These are phyloP conservation scores for Chondrosia reniformis DNA, from an alignment of 37 sponge, comb jelly and placozoan genomes.

Conservation along the genomic window DNA sequence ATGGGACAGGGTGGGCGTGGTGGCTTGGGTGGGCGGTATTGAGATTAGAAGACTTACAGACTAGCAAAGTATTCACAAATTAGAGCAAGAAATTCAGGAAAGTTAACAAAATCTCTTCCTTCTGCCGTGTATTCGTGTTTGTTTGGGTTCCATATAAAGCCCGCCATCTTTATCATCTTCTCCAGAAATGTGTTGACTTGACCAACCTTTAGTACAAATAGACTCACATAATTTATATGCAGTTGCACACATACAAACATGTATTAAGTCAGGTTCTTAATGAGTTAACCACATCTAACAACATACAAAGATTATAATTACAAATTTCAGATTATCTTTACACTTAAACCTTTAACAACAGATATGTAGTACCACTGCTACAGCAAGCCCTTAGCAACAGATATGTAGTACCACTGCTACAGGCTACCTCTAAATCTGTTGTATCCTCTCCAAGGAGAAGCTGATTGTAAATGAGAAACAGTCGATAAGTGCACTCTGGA, in stretches of 20 bases:
- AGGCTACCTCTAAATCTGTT: neutral
- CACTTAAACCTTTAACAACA: neutral
- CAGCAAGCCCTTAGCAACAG: neutral
- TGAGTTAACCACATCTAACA: too few species aligned
- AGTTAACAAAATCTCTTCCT: neutral
- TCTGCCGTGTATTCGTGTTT: neutral
- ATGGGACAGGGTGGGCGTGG: too few species aligned
- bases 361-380: neutral
- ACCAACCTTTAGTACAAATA: too few species aligned
- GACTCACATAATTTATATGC: too few species aligned
- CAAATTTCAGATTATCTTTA: too few species aligned
- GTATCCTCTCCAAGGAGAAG: conserved; percentile 1
- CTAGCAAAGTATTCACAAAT: neutral
- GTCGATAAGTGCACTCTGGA: neutral
- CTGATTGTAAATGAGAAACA: conserved; percentile 2
- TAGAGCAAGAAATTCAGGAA: conserved; percentile 2
- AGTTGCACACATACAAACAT: too few species aligned
- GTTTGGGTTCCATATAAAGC: neutral
- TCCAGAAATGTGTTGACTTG: conserved; percentile 1
- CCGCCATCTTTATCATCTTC: neutral
- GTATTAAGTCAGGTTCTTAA: too few species aligned
- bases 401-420: neutral
- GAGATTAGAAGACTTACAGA: neutral
- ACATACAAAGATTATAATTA: too few species aligned
- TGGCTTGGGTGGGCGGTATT: too few species aligned